These are phyloP conservation scores for Caenorhabditis sinica DNA, from an alignment of 2,888 invertebrate genomes.

Conservation along the genomic window DNA sequence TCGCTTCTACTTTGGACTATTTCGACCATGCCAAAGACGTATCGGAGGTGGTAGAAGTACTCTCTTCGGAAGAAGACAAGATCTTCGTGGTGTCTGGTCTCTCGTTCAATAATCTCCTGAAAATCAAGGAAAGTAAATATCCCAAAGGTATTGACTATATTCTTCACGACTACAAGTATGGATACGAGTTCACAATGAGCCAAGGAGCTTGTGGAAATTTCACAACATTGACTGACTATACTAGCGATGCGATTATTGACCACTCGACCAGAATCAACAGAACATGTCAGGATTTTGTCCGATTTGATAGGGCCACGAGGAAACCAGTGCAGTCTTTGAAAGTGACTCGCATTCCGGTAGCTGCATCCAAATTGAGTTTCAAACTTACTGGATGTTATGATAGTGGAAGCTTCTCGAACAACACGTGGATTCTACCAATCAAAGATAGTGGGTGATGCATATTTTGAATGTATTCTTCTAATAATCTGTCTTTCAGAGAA, in stretches of 20 bases:
- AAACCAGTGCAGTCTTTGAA: slow-evolving; percentile 13
- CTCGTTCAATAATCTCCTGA: slow-evolving; percentile 35
- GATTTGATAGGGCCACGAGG: background rate
- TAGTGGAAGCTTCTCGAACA: slow-evolving; percentile 44
- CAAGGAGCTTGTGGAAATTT: slow-evolving; percentile 32
- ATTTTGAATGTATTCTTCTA: background rate
- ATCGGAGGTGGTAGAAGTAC: slow-evolving; percentile 44
- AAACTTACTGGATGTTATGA: slow-evolving; percentile 60
- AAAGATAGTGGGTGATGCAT: slow-evolving; percentile 47
- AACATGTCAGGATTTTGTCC: slow-evolving; percentile 7
- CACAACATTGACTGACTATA: background rate
- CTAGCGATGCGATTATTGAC: slow-evolving; percentile 41
- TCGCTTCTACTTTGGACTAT: slow-evolving; percentile 43
- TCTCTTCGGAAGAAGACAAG: slow-evolving; percentile 44
- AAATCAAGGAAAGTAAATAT: background rate
- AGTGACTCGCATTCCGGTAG: slow-evolving; percentile 23
- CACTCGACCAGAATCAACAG: background rate
- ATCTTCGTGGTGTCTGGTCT: slow-evolving; percentile 45
- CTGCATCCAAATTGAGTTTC: slow-evolving; percentile 14
- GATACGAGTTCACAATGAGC: slow-evolving; percentile 59
- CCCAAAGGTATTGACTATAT: slow-evolving; percentile 51
- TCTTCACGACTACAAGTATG: slow-evolving; percentile 63
- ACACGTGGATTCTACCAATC: slow-evolving; percentile 56
- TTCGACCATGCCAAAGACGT: slow-evolving; percentile 25
- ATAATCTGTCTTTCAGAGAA: slow-evolving; percentile 39